Base-by-base conservation (phyloP, 2,888 invertebrate genomes). In the Elysia crispata region DNA sequence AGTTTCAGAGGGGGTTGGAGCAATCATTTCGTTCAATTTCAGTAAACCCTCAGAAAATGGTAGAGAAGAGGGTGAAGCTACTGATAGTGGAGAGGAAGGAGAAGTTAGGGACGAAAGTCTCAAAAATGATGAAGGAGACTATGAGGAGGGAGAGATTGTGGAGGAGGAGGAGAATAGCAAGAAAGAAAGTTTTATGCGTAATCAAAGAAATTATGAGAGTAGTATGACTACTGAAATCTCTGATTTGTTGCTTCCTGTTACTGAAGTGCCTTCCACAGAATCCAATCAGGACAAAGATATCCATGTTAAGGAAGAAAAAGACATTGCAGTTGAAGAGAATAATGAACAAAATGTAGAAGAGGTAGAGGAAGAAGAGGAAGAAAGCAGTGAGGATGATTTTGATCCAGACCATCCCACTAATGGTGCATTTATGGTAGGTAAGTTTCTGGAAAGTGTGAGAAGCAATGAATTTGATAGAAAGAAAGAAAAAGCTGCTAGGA, bases 71-170 rank as follows among this genome's bases (percentile, higher is more conserved):
- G 80, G 80, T 15, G 80, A 80, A 30, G 76, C 76, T 0, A 60
- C 70, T 72, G 80, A 80, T n/a, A 76, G 76, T 23, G 62, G 54
- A 23, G 80, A 80, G 31, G 80, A 76, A 54, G 80, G 73, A n/a
- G 76, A 73, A n/a, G 54, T 70, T 13, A 33, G 60, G 13, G 74
- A 67, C 20, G 66, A 31, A 23, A 15, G 15, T n/a, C n/a, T 25
- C 20, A 60, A 41, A 33, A 8, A 33, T 57, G 54, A 30, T n/a
- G 62, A 76, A 49, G 76, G 25, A n/a, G 76, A 76, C 28, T 49
- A 80, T 15, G 80, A 80, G 54, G 80, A 76, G 70, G 80, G 76
- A 62, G 76, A 76, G 11, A 64, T 76, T 33, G 76, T 76, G 25
- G 79, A 79, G n/a, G 79, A 79, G 25, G 79, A 79, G 31, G 74